phyloP scores from a whole-genome alignment of 1,140 invertebrate species.

The Heterodera schachtii region DNA sequence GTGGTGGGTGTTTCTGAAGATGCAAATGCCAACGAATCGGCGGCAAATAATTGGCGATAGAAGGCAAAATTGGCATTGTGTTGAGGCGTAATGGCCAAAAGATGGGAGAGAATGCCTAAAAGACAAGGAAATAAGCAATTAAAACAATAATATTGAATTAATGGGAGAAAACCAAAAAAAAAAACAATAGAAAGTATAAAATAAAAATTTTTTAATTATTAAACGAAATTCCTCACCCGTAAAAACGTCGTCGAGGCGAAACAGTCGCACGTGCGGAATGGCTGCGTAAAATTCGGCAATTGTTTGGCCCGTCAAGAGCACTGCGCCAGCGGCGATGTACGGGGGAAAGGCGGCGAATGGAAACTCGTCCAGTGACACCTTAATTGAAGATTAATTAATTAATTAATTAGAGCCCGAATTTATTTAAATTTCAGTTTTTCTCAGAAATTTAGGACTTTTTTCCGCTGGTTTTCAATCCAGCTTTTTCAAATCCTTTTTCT shows the following conservation, averaged over 20 bases:
- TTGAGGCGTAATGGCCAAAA: slow-evolving; percentile 35
- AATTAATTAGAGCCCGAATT: too few species aligned
- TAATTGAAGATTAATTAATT: slow-evolving; percentile 2
- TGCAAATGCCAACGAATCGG: neutral
- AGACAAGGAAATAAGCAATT: neutral
- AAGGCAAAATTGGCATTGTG: slow-evolving; percentile 30
- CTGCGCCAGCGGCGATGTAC: slow-evolving; percentile 59
- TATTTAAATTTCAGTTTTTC: too few species aligned
- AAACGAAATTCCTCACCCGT: slow-evolving; percentile 39
- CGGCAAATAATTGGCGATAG: neutral
- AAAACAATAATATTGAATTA: neutral
- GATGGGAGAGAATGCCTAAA: slow-evolving; percentile 52
- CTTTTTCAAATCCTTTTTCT: too few species aligned
- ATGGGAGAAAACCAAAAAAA: too few species aligned
- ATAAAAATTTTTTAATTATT: too few species aligned
- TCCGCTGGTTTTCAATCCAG: too few species aligned
- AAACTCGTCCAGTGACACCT: slow-evolving; percentile 56
- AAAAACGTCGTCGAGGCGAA: slow-evolving; percentile 59
- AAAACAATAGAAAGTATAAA: too few species aligned
- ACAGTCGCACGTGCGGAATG: slow-evolving; percentile 47
- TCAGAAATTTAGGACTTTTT: too few species aligned
- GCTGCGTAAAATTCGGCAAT: slow-evolving; percentile 54
- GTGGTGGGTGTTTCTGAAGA: neutral
- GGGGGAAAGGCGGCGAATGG: slow-evolving; percentile 57
- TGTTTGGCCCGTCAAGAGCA: slow-evolving; percentile 52